Percentiles rank a stretch among this genome's conserved stretches.
These are phyloP conservation scores for Poecilia gillii DNA, from an alignment of 2,797 vertebrate species.

Conservation along the genomic window DNA sequence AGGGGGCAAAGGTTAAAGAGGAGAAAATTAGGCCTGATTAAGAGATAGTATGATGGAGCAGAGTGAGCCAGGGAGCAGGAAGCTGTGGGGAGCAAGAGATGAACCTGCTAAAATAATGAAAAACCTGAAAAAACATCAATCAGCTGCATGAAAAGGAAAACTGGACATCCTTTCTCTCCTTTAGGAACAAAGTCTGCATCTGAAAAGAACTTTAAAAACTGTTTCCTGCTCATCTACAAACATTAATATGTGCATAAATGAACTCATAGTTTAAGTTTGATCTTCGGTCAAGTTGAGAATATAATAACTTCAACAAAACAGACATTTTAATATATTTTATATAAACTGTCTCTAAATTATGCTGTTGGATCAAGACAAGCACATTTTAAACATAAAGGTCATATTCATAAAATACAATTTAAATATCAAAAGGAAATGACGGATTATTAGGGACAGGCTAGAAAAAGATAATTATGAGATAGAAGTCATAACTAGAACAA, in stretches of 20 bases:
- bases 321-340: background rate
- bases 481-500: too few species aligned
- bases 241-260: background rate
- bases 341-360: background rate
- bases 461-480: background rate
- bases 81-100: background rate
- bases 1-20: slow-evolving; percentile 1
- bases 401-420: background rate
- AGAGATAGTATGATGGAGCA: background rate
- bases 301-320: background rate
- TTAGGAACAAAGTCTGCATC: background rate
- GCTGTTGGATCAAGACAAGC: background rate
- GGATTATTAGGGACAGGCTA: too few species aligned
- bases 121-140: slow-evolving; percentile 12
- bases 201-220: background rate
- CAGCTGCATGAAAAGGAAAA: slow-evolving; percentile 11
- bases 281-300: background rate
- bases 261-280: background rate
- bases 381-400: background rate
- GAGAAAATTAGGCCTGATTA: slow-evolving; percentile 19
- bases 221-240: background rate
- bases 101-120: slow-evolving; percentile 11
- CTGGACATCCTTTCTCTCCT: background rate
- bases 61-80: background rate
- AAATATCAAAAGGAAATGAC: background rate